These are phyloP conservation scores for Hecatera dysodea DNA, from an alignment of 2,888 invertebrate species.

Conservation along the genomic window DNA sequence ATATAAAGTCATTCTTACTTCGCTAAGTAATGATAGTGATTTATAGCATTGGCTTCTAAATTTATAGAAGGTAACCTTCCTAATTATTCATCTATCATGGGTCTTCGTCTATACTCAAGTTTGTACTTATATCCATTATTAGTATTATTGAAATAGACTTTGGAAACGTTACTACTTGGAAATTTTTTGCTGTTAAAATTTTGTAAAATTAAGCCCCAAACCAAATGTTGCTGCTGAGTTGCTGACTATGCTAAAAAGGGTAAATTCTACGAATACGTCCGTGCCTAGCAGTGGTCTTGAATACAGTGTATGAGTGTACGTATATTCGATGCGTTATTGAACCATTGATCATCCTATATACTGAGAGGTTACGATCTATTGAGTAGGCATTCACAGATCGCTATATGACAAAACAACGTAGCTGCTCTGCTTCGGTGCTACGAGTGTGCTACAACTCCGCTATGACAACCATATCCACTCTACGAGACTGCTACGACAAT, in stretches of 20 bases:
- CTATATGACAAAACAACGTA: background rate
- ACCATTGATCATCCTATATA: too few species aligned
- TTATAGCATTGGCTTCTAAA: background rate
- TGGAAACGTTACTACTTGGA: background rate
- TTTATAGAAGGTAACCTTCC: background rate
- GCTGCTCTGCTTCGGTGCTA: background rate
- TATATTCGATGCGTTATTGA: background rate
- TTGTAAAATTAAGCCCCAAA: too few species aligned
- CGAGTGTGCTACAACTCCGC: background rate
- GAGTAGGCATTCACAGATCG: background rate
- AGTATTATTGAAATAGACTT: background rate
- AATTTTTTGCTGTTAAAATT: background rate
- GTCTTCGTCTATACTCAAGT: background rate
- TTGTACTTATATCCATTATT: too few species aligned
- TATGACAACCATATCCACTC: background rate
- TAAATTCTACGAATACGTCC: background rate
- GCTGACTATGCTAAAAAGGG: background rate
- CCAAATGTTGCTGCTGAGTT: background rate
- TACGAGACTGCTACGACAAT: background rate
- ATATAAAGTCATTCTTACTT: too few species aligned
- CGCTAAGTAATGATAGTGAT: background rate
- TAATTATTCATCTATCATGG: background rate
- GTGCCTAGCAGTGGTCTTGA: background rate
- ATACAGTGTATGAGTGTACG: background rate
- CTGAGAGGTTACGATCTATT: too few species aligned